Evolutionary conservation across 2,113 vertebrate species (phyloP).

Genomic region (Carlito syrichta): DNA sequence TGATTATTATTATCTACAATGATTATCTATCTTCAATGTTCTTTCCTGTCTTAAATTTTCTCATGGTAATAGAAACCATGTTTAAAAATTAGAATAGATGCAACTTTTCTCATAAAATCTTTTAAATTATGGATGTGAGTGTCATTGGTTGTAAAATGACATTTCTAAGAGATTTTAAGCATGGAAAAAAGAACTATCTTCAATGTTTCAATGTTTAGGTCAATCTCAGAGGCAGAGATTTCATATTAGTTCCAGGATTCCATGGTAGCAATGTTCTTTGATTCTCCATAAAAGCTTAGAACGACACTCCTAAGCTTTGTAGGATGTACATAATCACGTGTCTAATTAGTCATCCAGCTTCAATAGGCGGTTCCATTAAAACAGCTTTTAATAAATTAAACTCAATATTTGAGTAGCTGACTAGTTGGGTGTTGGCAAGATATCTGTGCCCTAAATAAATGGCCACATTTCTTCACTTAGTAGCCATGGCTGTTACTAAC

Average conservation of each 20-base stretch:
- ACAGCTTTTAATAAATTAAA: slow-evolving; percentile 65
- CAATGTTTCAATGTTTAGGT: not conserved
- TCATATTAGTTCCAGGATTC: not conserved
- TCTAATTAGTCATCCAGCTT: slow-evolving; percentile 50
- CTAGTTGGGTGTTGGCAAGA: slow-evolving; percentile 41
- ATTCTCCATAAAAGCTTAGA: not conserved
- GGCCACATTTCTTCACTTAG: slow-evolving; percentile 51
- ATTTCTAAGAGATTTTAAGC: not conserved
- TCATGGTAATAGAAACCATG: not conserved
- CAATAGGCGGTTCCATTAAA: slow-evolving; percentile 45
- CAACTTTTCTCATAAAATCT: not conserved
- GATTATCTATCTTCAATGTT: not conserved
- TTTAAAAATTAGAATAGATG: not conserved
- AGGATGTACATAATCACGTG: not conserved
- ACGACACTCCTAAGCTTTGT: slow-evolving; percentile 14
- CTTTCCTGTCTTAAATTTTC: not conserved
- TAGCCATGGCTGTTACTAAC: slow-evolving; percentile 35
- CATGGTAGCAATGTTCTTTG: not conserved
- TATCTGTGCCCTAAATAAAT: slow-evolving; percentile 61
- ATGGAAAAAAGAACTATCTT: not conserved
- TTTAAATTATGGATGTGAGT: not conserved
- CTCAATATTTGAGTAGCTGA: slow-evolving; percentile 41
- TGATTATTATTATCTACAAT: not conserved
- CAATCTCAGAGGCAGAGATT: not conserved
- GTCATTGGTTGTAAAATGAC: not conserved